These are phyloP conservation scores for Syngnathus scovelli DNA, from an alignment of 2,113 vertebrate species.

Conservation along the genomic window DNA sequence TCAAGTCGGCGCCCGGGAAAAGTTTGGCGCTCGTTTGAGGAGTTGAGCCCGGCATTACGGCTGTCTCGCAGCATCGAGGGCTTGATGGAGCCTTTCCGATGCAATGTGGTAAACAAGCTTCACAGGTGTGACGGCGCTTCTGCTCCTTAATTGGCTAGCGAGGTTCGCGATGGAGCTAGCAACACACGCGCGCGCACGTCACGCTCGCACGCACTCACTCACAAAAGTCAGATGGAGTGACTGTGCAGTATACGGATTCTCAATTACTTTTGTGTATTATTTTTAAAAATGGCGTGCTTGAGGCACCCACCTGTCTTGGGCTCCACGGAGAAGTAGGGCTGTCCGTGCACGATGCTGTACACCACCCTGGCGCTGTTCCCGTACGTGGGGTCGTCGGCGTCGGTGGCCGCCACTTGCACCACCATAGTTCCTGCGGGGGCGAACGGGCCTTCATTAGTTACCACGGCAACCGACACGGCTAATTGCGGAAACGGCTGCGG, in stretches of 20 bases:
- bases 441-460: constrained; percentile 54
- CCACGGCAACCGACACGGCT: constrained; percentile 53
- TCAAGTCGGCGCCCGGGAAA: constrained; percentile 10
- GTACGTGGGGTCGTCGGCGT: constrained; percentile 93
- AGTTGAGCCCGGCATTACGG: constrained; percentile 20
- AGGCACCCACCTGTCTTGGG: constrained; percentile 84
- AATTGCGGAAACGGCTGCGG: constrained; percentile 48
- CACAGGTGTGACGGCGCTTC: constrained; percentile 42
- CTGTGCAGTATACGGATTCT: constrained; percentile 9
- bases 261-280: not conserved
- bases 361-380: constrained; percentile 94
- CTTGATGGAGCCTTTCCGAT: constrained; percentile 34
- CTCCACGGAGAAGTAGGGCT: constrained; percentile 96
- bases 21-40: constrained; percentile 33
- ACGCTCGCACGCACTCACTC: no score
- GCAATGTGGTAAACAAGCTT: constrained; percentile 53
- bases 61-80: constrained; percentile 27
- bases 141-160: constrained; percentile 58
- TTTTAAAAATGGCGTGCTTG: no score
- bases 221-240: constrained; percentile 32
- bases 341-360: constrained; percentile 94
- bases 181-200: not conserved
- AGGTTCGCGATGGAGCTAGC: constrained; percentile 30
- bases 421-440: constrained; percentile 84
- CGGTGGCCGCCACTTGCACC: constrained; percentile 92